Conservation (phyloP, 1,140 invertebrate species). For the Drosophila rufa region DNA sequence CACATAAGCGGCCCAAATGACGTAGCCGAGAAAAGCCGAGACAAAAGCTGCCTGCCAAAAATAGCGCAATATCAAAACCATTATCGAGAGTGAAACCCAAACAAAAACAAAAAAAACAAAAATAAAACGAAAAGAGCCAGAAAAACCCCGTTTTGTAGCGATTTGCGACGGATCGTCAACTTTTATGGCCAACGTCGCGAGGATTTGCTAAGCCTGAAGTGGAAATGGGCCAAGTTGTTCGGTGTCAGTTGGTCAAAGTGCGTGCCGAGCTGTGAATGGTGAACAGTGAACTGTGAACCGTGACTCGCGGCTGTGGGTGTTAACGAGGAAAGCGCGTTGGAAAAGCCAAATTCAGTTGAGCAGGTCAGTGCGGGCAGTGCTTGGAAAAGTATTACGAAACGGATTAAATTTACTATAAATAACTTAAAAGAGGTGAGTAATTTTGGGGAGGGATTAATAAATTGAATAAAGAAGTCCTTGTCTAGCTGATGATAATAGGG, state of each 20-base stretch:
- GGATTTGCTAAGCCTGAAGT: slow-evolving; percentile 48
- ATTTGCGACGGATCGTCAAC: slow-evolving; percentile 69
- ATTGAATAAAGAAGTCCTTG: background rate
- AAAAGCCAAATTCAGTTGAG: slow-evolving; percentile 22
- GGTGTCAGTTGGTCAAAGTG: slow-evolving; percentile 77
- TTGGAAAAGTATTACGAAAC: background rate
- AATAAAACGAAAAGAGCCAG: slow-evolving; percentile 2
- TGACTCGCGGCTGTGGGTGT: slow-evolving; percentile 16
- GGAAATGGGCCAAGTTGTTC: slow-evolving; percentile 71
- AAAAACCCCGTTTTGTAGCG: slow-evolving; percentile 53
- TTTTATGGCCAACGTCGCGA: slow-evolving; percentile 62
- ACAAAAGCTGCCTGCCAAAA: slow-evolving; percentile 53
- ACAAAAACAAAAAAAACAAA: slow-evolving; percentile 13
- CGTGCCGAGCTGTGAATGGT: slow-evolving; percentile 50
- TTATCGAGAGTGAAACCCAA: slow-evolving; percentile 71
- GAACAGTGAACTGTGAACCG: slow-evolving; percentile 19
- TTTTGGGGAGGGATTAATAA: background rate
- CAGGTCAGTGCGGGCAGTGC: slow-evolving; percentile 57
- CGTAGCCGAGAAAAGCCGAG: slow-evolving; percentile 66
- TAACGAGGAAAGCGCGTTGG: slow-evolving; percentile 31
- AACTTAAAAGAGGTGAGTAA: slow-evolving; percentile 20
- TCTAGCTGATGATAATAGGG: too few species aligned
- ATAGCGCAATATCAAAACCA: slow-evolving; percentile 72
- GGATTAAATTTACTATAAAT: background rate
- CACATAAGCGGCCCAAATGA: slow-evolving; percentile 76